phyloP scores from a whole-genome alignment of 2,888 invertebrate genomes.

The Willowsia nigromaculata region DNA sequence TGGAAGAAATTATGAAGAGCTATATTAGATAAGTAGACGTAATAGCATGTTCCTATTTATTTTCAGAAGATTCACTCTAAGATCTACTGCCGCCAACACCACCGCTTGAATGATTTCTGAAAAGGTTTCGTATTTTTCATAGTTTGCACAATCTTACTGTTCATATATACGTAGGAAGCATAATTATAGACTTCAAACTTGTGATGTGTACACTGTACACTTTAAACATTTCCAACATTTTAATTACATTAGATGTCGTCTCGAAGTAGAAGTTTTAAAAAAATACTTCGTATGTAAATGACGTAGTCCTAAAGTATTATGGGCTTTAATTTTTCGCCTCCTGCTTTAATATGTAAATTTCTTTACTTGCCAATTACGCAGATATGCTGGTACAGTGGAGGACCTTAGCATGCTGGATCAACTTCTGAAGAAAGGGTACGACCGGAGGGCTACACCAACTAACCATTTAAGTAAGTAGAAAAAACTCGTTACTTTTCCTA shows the following conservation, averaged over 20 bases:
- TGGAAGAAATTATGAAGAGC: no score
- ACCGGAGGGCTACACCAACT: conserved; percentile 81
- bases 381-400: conserved; percentile 80
- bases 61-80: no score
- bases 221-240: not conserved
- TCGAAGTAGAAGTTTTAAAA: not conserved
- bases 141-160: conserved; percentile 8
- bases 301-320: conserved; percentile 11
- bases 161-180: no score
- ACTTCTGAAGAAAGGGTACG: conserved; percentile 81
- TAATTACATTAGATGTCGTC: conserved; percentile 9
- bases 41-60: no score
- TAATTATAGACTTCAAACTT: no score
- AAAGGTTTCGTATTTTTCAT: not conserved
- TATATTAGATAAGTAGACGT: no score
- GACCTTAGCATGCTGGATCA: conserved; percentile 81
- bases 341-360: conserved; percentile 54
- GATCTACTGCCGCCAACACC: not conserved
- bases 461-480: conserved; percentile 81
- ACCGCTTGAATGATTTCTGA: not conserved
- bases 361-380: conserved; percentile 70
- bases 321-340: conserved; percentile 20
- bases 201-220: no score
- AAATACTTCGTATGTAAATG: conserved; percentile 33
- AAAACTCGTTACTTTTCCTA: not conserved